Evolutionary conservation across 2,113 vertebrate species (phyloP).

Genomic region (Ictidomys tridecemlineatus): DNA sequence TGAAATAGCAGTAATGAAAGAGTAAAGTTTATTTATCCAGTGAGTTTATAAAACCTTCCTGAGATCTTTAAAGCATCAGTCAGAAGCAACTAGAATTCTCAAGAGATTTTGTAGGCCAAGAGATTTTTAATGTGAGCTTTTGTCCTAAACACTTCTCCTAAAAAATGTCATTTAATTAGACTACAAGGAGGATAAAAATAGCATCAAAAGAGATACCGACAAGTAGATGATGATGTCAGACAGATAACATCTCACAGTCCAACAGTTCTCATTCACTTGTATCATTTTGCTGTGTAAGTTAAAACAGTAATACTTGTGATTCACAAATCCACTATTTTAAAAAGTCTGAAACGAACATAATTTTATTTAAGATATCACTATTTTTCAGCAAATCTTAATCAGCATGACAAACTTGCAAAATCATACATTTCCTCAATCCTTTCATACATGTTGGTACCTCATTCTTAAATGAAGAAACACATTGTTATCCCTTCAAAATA

Average conservation of each 20-base stretch:
- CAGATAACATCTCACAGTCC: not conserved
- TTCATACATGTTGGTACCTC: constrained; percentile 12
- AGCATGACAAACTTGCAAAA: not conserved
- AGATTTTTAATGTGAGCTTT: constrained; percentile 39
- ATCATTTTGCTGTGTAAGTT: not conserved
- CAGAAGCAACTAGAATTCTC: constrained; percentile 34
- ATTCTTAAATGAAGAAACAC: not conserved
- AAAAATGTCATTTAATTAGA: constrained; percentile 26
- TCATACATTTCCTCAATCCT: not conserved
- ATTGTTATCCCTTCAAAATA: not conserved
- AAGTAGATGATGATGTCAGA: not conserved
- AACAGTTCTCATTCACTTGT: not conserved
- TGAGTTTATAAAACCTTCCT: constrained; percentile 4
- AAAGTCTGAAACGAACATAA: not conserved
- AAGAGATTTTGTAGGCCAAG: not conserved
- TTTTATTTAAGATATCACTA: constrained; percentile 28
- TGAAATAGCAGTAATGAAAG: constrained; percentile 20
- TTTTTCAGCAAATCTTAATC: constrained; percentile 20
- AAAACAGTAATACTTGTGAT: not conserved
- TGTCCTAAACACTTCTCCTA: not conserved
- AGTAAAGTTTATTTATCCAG: not conserved
- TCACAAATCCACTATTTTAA: not conserved
- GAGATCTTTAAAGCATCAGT: not conserved
- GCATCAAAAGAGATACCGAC: not conserved
- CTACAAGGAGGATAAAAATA: not conserved